Conservation (phyloP, 2,888 invertebrate genomes). For the Drosophila algonquin region DNA sequence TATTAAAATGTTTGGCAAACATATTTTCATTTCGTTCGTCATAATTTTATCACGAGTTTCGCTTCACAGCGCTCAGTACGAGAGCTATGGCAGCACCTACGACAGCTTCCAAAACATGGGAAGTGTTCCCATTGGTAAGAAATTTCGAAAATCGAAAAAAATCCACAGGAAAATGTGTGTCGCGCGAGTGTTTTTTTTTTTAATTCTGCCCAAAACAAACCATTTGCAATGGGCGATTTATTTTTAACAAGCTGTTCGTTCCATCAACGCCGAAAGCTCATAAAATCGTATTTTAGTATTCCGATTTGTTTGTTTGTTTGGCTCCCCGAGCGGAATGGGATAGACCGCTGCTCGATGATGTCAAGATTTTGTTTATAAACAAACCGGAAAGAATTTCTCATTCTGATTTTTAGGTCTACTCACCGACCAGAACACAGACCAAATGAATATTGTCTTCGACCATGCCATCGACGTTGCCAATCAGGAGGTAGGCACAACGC, state of each 20-base stretch:
- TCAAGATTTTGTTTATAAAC: constrained; percentile 74
- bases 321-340: constrained; percentile 38
- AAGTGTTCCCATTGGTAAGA: constrained; percentile 71
- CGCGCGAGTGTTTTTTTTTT: constrained; percentile 32
- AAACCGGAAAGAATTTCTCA: constrained; percentile 51
- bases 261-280: constrained; percentile 75
- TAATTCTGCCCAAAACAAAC: constrained; percentile 26
- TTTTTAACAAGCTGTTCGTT: constrained; percentile 77
- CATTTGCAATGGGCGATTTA: constrained; percentile 62
- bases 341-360: constrained; percentile 48
- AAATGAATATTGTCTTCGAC: constrained; percentile 80
- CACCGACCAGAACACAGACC: constrained; percentile 76
- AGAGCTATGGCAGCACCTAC: constrained; percentile 47
- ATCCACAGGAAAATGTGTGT: constrained; percentile 30
- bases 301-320: constrained; percentile 67
- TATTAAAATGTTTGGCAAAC: constrained; percentile 41
- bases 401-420: constrained; percentile 68
- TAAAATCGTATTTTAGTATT: constrained; percentile 66
- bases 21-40: constrained; percentile 14
- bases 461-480: constrained; percentile 81
- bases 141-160: constrained; percentile 21
- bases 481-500: constrained; percentile 57
- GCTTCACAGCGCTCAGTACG: constrained; percentile 48
- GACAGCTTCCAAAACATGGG: constrained; percentile 48
- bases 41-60: constrained; percentile 25